Conservation (phyloP, 2,797 vertebrate species). For the Pristis pectinata region DNA sequence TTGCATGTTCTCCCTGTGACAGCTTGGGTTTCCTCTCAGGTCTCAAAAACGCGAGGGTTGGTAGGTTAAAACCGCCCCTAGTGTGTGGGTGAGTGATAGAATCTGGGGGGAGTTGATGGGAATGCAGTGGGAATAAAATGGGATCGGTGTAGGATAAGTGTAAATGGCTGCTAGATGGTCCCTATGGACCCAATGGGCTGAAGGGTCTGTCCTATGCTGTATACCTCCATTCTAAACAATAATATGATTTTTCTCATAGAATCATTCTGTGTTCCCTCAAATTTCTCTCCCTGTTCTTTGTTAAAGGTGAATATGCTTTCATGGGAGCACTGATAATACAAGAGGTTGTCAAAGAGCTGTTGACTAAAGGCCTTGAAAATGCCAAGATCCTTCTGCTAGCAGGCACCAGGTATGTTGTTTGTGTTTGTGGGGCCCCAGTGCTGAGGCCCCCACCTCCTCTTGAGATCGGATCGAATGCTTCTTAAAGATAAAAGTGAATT, state of each 20-base stretch:
- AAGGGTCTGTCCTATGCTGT: no score
- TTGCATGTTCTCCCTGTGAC: no score
- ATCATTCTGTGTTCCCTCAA: neutral
- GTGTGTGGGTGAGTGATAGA: no score
- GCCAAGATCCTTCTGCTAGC: slow-evolving; percentile 88
- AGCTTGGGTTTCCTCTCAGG: no score
- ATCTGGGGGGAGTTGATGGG: no score
- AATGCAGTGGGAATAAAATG: no score
- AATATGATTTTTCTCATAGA: neutral
- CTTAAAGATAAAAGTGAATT: slow-evolving; percentile 11
- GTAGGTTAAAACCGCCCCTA: no score
- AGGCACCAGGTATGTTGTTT: slow-evolving; percentile 77
- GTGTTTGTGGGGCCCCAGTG: neutral
- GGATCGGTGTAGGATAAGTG: no score
- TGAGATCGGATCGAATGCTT: neutral
- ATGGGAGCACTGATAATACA: slow-evolving; percentile 94
- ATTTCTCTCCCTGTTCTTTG: slow-evolving; percentile 40
- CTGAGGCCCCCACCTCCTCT: neutral
- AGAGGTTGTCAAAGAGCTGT: slow-evolving; percentile 84
- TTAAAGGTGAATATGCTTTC: slow-evolving; percentile 80
- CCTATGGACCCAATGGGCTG: no score
- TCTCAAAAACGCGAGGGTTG: no score
- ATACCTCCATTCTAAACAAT: no score
- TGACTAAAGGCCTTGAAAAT: slow-evolving; percentile 78
- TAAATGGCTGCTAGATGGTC: no score